Conservation (phyloP, 2,113 vertebrate species). For the Camelus bactrianus region DNA sequence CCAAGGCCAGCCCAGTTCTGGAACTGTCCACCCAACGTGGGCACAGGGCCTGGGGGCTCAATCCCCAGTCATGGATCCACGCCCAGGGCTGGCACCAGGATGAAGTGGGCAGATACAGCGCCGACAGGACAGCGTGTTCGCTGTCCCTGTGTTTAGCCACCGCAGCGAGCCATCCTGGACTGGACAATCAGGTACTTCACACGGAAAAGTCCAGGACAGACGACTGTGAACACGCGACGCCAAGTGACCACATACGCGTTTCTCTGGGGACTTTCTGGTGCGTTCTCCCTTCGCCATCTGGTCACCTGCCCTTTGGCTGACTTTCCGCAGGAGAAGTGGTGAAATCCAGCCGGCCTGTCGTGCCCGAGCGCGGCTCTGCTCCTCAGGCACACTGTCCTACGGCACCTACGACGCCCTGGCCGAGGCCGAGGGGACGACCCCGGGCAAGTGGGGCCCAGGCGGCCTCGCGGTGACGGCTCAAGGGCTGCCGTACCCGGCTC, state of each 20-base stretch:
- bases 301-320: neutral
- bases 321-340: neutral
- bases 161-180: fast-evolving
- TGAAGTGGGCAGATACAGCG: fast-evolving
- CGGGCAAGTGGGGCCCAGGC: neutral
- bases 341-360: neutral
- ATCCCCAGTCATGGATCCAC: no score
- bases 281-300: neutral
- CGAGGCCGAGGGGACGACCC: no score
- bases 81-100: fast-evolving
- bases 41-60: no score
- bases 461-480: neutral
- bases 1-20: neutral
- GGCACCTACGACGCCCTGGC: fast-evolving
- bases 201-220: fast-evolving
- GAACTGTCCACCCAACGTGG: neutral
- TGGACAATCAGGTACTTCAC: fast-evolving
- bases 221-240: fast-evolving
- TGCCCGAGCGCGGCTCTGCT: fast-evolving
- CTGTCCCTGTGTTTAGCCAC: fast-evolving
- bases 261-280: neutral
- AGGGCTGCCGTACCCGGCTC: fast-evolving
- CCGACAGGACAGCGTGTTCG: neutral
- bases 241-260: fast-evolving
- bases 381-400: neutral